Base-by-base conservation (phyloP, 2,888 invertebrate genomes). In the Drosophila stalkeri region DNA sequence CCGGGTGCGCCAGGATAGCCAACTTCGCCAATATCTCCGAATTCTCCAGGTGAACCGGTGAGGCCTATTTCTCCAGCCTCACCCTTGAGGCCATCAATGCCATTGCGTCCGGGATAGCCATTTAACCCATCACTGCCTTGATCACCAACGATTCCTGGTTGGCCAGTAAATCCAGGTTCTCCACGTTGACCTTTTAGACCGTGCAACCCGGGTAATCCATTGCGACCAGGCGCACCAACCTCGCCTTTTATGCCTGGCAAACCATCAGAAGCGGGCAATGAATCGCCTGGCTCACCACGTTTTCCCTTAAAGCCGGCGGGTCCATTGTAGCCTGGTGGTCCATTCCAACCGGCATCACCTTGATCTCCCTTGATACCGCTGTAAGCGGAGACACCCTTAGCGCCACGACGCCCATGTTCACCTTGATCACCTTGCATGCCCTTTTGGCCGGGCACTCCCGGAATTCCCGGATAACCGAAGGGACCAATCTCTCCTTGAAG, bases 351-450 rank as follows among this genome's bases (percentile, higher is more conserved):
- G 18, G 90, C 76, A 39, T 93, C 93, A 62, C 96, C 96, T 4
- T 51, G 41, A 23, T 95, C 95, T 43, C 96, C 96, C 90, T 95
- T 94, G 67, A 94, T 93, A 2, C 96, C 96, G 75, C 94, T 95
- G 59, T 94, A 93, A 1, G 95, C 94, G 55, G 94, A 93, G n/a
- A 95, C 95, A 71, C 97, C 96, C 80, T 93, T 93, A 2, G 74
- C 63, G 60, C 92, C 93, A 0, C 14, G 43, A 0, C 57, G 44
- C 3, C 93, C 93, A 14, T 77, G 62, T 7, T 49, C 51, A 59
- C 93, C 93, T 6, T 46, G 60, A 4, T 86, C 89, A 49, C 93
- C 93, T 3, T 54, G 63, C 67, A 67, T 81, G 35, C 93, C 93
- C 92, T 93, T 92, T 0, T 68, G 61, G 0, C 93, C 93, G 12